Percentiles rank a stretch among this genome's conserved stretches.
phyloP scores from a whole-genome alignment of 2,797 vertebrate species.

The Synaphobranchus kaupii region DNA sequence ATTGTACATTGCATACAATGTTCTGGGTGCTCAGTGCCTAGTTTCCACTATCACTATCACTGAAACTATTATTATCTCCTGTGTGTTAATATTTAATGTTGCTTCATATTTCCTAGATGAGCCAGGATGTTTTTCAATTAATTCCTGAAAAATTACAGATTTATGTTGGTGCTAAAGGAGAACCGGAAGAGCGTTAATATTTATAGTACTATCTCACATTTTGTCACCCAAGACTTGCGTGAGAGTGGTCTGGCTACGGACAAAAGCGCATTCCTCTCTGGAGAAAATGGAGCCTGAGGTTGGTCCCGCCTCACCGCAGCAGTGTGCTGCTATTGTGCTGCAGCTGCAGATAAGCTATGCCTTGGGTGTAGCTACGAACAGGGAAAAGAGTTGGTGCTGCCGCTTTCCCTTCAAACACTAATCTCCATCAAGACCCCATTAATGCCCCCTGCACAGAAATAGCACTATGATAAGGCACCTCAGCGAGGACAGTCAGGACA shows the following conservation, averaged over 20 bases:
- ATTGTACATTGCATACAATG: not conserved
- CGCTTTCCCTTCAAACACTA: not conserved
- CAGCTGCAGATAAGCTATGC: not conserved
- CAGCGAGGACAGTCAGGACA: not conserved
- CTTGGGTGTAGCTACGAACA: not conserved
- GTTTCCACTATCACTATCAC: slow-evolving; percentile 30
- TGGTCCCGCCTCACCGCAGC: not conserved
- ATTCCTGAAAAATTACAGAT: slow-evolving; percentile 19
- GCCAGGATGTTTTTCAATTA: slow-evolving; percentile 26
- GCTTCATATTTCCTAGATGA: slow-evolving; percentile 45
- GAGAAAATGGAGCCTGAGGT: not conserved
- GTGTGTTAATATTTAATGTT: slow-evolving; percentile 49
- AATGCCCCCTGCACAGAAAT: slow-evolving; percentile 13
- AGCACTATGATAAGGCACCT: slow-evolving; percentile 10
- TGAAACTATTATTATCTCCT: slow-evolving; percentile 48
- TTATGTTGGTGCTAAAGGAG: slow-evolving; percentile 19
- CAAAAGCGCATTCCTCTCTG: not conserved
- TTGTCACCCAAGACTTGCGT: slow-evolving; percentile 14
- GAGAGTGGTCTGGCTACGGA: not conserved
- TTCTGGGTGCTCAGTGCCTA: not conserved
- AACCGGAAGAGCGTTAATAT: slow-evolving; percentile 30
- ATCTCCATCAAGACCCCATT: slow-evolving; percentile 3
- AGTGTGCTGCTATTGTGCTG: not conserved
- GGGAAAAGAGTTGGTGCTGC: not conserved
- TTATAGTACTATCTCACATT: slow-evolving; percentile 23